These are phyloP conservation scores for Eupsittula cactorum DNA, from an alignment of 2,113 vertebrate genomes.

Conservation along the genomic window DNA sequence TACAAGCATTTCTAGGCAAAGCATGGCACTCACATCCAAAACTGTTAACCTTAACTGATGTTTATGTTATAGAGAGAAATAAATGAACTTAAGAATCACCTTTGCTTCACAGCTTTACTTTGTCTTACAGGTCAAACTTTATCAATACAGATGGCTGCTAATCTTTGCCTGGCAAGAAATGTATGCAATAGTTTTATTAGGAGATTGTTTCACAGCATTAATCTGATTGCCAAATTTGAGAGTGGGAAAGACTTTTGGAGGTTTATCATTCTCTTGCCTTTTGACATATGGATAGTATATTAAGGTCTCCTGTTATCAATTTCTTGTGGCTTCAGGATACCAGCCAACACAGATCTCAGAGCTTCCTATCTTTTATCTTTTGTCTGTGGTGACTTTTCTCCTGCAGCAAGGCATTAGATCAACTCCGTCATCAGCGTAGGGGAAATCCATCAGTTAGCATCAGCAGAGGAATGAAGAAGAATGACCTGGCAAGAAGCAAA, in stretches of 20 bases:
- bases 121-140: background rate
- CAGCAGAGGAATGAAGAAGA: slow-evolving; percentile 60
- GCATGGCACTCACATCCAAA: background rate
- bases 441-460: slow-evolving; percentile 68
- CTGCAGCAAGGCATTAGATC: slow-evolving; percentile 35
- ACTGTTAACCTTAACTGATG: background rate
- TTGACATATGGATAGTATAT: background rate
- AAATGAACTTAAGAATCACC: background rate
- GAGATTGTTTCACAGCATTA: background rate
- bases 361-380: slow-evolving; percentile 54
- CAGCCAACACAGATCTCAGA: slow-evolving; percentile 46
- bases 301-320: slow-evolving; percentile 24
- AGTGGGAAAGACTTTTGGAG: background rate
- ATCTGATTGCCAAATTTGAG: slow-evolving; percentile 13
- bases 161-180: background rate
- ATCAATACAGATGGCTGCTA: background rate
- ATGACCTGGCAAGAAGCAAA: slow-evolving; percentile 49
- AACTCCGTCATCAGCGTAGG: background rate
- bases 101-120: background rate
- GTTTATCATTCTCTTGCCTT: slow-evolving; percentile 48
- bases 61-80: background rate
- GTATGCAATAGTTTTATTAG: background rate
- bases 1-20: background rate
- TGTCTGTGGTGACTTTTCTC: slow-evolving; percentile 28
- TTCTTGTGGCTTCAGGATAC: slow-evolving; percentile 49